phyloP scores from a whole-genome alignment of 2,888 invertebrate genomes.

The Cephus pulcher region DNA sequence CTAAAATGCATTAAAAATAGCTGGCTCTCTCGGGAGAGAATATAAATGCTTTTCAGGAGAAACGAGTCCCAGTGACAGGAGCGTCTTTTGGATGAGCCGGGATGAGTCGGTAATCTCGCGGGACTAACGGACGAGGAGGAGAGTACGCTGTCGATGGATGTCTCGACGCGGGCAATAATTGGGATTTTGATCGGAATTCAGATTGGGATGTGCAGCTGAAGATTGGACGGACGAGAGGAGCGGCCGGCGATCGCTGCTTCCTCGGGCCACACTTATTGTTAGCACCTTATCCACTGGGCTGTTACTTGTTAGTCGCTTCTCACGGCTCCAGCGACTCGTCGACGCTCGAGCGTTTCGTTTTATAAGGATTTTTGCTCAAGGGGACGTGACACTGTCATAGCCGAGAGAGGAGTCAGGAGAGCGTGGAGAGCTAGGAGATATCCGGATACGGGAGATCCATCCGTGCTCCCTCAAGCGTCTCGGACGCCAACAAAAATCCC shows the following conservation, averaged over 20 bases:
- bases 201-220: no score
- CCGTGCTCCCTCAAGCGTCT: constrained; percentile 48
- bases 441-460: neutral
- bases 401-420: constrained; percentile 18
- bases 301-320: constrained; percentile 54
- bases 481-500: constrained; percentile 45
- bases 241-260: neutral
- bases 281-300: constrained; percentile 59
- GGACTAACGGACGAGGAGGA: no score
- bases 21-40: no score
- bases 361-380: constrained; percentile 58
- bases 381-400: constrained; percentile 62
- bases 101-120: no score
- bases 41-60: no score
- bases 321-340: constrained; percentile 47
- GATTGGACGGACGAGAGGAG: no score
- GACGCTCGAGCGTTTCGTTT: constrained; percentile 53
- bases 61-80: no score
- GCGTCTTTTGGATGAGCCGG: no score
- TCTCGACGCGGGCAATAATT: no score
- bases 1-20: no score
- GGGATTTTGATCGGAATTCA: no score
- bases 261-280: constrained; percentile 50
- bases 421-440: constrained; percentile 3
- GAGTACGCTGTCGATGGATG: no score